phyloP scores from a whole-genome alignment of 1,140 invertebrate species.

The Cecropterus lyciades region DNA sequence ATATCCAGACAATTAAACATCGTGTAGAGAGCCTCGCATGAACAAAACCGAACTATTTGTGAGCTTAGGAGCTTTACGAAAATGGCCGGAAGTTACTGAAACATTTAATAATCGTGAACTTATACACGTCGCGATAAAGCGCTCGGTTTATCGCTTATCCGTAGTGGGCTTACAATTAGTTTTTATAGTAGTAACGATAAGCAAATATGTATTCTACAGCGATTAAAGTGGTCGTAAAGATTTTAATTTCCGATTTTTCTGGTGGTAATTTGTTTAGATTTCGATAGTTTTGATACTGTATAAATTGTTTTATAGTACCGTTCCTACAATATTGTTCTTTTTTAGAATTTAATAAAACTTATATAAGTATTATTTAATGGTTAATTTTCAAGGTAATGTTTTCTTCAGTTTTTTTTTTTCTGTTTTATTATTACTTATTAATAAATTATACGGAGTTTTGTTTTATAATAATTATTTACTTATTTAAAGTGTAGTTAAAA shows the following conservation, averaged over 20 bases:
- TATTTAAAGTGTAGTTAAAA: too few species aligned
- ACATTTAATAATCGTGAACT: constrained; percentile 29
- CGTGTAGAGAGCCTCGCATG: constrained; percentile 19
- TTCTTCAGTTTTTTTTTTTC: too few species aligned
- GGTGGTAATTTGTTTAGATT: not conserved
- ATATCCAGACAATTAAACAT: constrained; percentile 21
- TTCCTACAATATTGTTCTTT: too few species aligned
- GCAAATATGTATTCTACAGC: constrained; percentile 13
- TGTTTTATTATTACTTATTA: too few species aligned
- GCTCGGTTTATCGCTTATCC: constrained; percentile 20
- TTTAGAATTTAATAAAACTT: too few species aligned
- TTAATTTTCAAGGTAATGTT: too few species aligned
- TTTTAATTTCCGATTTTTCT: constrained; percentile 6
- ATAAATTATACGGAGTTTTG: too few species aligned
- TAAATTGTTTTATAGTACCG: too few species aligned
- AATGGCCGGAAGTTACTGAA: constrained; percentile 27
- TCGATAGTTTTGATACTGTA: not conserved
- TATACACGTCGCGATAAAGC: constrained; percentile 13
- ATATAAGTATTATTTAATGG: too few species aligned
- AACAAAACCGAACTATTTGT: constrained; percentile 28
- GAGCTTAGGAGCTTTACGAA: constrained; percentile 3
- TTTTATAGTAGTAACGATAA: constrained; percentile 9
- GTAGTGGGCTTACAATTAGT: constrained; percentile 1
- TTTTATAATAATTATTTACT: too few species aligned
- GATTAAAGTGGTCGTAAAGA: constrained; percentile 7